These are phyloP conservation scores for Trachelus iudaicus DNA, from an alignment of 2,888 invertebrate genomes.

Conservation along the genomic window DNA sequence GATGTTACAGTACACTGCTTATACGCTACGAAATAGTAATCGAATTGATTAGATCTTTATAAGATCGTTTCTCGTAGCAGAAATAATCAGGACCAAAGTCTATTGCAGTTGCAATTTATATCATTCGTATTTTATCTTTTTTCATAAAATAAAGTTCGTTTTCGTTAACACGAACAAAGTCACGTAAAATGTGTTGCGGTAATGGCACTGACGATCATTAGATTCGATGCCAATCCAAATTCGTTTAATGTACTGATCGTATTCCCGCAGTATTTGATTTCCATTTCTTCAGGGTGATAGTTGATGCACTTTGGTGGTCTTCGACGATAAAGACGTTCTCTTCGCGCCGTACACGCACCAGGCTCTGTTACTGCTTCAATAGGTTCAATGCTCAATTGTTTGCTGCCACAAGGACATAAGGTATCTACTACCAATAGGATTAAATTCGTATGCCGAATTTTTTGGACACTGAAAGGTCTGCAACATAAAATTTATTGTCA, in stretches of 20 bases:
- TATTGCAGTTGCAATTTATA: too few species aligned
- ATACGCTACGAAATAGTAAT: too few species aligned
- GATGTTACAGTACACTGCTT: too few species aligned
- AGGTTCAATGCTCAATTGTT: constrained; percentile 84
- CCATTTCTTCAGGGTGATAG: constrained; percentile 84
- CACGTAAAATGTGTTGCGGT: too few species aligned
- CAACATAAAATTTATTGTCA: background rate
- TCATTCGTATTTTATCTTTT: too few species aligned
- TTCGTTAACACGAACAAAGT: too few species aligned
- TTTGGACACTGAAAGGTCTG: constrained; percentile 92
- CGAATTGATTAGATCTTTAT: too few species aligned
- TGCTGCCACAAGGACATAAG: constrained; percentile 87
- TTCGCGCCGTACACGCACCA: constrained; percentile 57
- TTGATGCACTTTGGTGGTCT: constrained; percentile 85
- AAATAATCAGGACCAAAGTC: too few species aligned
- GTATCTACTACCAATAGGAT: constrained; percentile 90
- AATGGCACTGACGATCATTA: too few species aligned
- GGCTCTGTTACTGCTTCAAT: constrained; percentile 64
- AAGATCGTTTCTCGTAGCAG: too few species aligned
- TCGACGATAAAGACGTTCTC: constrained; percentile 77
- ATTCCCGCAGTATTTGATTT: constrained; percentile 63
- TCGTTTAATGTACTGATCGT: constrained; percentile 5
- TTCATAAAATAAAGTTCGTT: too few species aligned
- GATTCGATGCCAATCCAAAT: too few species aligned
- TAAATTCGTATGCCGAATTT: constrained; percentile 90